Percentiles rank a stretch among this genome's conserved stretches.
Evolutionary conservation across 2,888 invertebrate species (phyloP).

Genomic region (Drosophila pseudotalamancana): DNA sequence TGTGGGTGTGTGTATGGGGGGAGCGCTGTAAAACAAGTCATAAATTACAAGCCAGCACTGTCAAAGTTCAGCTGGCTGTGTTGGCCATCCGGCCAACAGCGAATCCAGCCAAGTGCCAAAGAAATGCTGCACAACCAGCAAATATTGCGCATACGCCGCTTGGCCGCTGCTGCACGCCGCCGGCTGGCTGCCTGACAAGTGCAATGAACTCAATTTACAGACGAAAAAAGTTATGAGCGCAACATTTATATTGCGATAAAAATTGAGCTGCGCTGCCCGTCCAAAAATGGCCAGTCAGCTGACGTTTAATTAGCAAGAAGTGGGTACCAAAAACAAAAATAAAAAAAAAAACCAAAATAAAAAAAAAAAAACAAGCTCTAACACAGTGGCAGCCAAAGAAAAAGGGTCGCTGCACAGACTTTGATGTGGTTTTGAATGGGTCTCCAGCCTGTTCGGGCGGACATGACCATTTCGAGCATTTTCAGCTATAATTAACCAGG

Average conservation of each 20-base stretch:
- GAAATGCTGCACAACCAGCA: slow-evolving; percentile 79
- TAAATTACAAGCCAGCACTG: slow-evolving; percentile 73
- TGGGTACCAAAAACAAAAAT: slow-evolving; percentile 12
- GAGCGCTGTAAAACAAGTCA: slow-evolving; percentile 79
- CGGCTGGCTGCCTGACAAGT: slow-evolving; percentile 66
- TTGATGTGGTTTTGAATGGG: slow-evolving; percentile 67
- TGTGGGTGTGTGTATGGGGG: too few species aligned
- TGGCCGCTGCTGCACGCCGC: slow-evolving; percentile 55
- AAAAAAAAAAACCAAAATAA: slow-evolving; percentile 26
- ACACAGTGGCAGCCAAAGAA: slow-evolving; percentile 8
- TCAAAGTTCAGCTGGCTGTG: slow-evolving; percentile 77
- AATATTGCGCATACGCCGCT: slow-evolving; percentile 78
- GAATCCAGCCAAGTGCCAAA: slow-evolving; percentile 72
- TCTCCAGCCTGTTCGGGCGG: not conserved
- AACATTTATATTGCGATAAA: slow-evolving; percentile 66
- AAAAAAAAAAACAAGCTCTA: slow-evolving; percentile 15
- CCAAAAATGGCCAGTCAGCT: slow-evolving; percentile 49
- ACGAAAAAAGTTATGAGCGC: slow-evolving; percentile 55
- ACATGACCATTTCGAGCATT: slow-evolving; percentile 20
- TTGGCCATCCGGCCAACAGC: slow-evolving; percentile 52
- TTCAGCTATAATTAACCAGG: slow-evolving; percentile 56
- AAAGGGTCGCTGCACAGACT: slow-evolving; percentile 38
- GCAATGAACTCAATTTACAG: slow-evolving; percentile 75
- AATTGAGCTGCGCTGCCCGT: slow-evolving; percentile 50
- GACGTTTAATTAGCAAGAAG: slow-evolving; percentile 68